Conservation (phyloP, 2,113 vertebrate genomes). For the Lophius piscatorius region DNA sequence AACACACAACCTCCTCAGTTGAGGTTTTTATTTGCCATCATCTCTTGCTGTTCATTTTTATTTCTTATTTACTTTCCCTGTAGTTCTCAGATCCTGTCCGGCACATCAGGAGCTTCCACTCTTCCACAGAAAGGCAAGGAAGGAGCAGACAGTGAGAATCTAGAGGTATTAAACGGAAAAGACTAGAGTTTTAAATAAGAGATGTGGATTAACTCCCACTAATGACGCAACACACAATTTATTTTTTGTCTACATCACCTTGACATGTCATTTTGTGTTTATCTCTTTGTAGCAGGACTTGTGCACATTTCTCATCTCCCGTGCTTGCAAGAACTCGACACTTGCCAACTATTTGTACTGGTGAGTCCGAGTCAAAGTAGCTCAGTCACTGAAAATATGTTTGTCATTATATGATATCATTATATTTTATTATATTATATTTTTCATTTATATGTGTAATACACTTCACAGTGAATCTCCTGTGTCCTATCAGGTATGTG, state of each 20-base stretch:
- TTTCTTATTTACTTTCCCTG: conserved; percentile 27
- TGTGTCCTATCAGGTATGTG: conserved; percentile 86
- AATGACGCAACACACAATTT: neutral
- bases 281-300: conserved; percentile 88
- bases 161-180: conserved; percentile 83
- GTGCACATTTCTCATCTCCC: conserved; percentile 96
- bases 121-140: conserved; percentile 90
- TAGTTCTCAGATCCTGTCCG: conserved; percentile 90
- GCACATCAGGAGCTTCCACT: conserved; percentile 77
- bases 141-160: conserved; percentile 85
- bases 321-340: conserved; percentile 97
- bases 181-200: too few relatives aligned
- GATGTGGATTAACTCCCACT: neutral
- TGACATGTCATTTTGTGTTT: conserved; percentile 6
- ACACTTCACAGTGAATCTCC: too few relatives aligned
- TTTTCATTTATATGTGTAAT: too few relatives aligned
- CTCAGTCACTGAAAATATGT: too few relatives aligned
- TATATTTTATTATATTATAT: too few relatives aligned
- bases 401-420: too few relatives aligned
- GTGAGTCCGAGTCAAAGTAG: conserved; percentile 73
- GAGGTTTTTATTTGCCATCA: neutral
- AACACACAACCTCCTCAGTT: neutral
- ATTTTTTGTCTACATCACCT: neutral
- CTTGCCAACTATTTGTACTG: conserved; percentile 98
- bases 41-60: neutral